phyloP scores from a whole-genome alignment of 2,113 vertebrate genomes.

The Hippocampus comes region DNA sequence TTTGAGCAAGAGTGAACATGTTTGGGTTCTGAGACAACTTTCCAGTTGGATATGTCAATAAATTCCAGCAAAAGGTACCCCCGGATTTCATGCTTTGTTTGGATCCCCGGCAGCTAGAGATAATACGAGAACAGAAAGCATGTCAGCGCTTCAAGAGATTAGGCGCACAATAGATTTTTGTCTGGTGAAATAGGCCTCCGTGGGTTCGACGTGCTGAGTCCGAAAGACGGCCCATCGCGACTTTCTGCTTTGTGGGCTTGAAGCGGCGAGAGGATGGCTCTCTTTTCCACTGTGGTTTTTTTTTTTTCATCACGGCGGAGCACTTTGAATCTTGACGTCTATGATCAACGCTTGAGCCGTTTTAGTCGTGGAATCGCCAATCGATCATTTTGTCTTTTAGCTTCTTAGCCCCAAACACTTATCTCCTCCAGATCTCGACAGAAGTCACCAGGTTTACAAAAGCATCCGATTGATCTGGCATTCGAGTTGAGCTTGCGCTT shows the following conservation, averaged over 20 bases:
- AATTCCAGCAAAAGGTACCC: slow-evolving; percentile 45
- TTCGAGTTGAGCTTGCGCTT: too few species aligned
- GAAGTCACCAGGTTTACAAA: neutral
- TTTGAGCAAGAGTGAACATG: slow-evolving; percentile 45
- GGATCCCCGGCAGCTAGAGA: slow-evolving; percentile 58
- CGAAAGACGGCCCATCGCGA: slow-evolving; percentile 38
- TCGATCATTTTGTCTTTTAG: neutral
- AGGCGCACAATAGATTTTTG: slow-evolving; percentile 67
- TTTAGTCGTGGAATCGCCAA: neutral
- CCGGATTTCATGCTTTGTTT: slow-evolving; percentile 58
- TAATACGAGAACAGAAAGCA: slow-evolving; percentile 63
- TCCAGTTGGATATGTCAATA: slow-evolving; percentile 55
- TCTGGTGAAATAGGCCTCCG: slow-evolving; percentile 52
- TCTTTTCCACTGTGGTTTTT: slow-evolving; percentile 26
- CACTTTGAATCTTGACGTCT: neutral
- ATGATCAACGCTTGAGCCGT: neutral
- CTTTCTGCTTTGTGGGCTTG: slow-evolving; percentile 34
- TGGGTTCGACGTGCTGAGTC: slow-evolving; percentile 53
- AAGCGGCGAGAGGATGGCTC: slow-evolving; percentile 18
- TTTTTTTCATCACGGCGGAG: slow-evolving; percentile 21
- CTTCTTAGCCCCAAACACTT: neutral
- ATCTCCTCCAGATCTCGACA: neutral
- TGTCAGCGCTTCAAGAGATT: slow-evolving; percentile 72
- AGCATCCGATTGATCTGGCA: neutral
- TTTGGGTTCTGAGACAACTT: slow-evolving; percentile 32